A percentile compares a stretch with the other conserved stretches of the same genome.
phyloP scores from a whole-genome alignment of 2,888 invertebrate genomes.

The Lithophane socia region DNA sequence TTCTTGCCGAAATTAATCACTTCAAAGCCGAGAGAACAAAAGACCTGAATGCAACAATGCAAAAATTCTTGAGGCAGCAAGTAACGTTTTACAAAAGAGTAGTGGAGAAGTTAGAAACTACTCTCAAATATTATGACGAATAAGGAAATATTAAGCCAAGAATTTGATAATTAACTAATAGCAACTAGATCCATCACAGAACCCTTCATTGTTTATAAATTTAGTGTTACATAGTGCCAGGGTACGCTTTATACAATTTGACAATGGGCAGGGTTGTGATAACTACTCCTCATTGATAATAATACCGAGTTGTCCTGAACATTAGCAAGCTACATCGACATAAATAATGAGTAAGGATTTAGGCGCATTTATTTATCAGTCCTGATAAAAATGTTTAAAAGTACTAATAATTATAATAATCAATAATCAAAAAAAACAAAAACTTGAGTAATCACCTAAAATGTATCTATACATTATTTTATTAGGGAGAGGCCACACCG shows the following conservation, averaged over 20 bases:
- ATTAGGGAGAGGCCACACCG: constrained; percentile 3
- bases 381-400: constrained; percentile 41
- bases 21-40: constrained; percentile 96
- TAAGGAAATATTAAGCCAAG: constrained; percentile 70
- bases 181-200: constrained; percentile 63
- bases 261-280: constrained; percentile 53
- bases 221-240: constrained; percentile 60
- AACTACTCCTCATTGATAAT: constrained; percentile 48
- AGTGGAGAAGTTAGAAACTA: constrained; percentile 92
- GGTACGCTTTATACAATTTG: constrained; percentile 47
- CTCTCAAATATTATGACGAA: constrained; percentile 88
- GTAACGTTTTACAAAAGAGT: constrained; percentile 97
- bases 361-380: constrained; percentile 66
- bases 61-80: constrained; percentile 96
- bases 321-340: constrained; percentile 35
- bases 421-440: no score
- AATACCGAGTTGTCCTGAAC: constrained; percentile 39
- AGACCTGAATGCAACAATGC: constrained; percentile 96
- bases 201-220: constrained; percentile 44
- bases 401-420: constrained; percentile 52
- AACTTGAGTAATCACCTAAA: constrained; percentile 48
- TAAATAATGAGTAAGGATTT: constrained; percentile 37
- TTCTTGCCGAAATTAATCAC: constrained; percentile 98
- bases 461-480: constrained; percentile 40
- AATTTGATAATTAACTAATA: constrained; percentile 57